These are phyloP conservation scores for Temnothorax rugatulus DNA, from an alignment of 2,888 invertebrate species.

Conservation along the genomic window DNA sequence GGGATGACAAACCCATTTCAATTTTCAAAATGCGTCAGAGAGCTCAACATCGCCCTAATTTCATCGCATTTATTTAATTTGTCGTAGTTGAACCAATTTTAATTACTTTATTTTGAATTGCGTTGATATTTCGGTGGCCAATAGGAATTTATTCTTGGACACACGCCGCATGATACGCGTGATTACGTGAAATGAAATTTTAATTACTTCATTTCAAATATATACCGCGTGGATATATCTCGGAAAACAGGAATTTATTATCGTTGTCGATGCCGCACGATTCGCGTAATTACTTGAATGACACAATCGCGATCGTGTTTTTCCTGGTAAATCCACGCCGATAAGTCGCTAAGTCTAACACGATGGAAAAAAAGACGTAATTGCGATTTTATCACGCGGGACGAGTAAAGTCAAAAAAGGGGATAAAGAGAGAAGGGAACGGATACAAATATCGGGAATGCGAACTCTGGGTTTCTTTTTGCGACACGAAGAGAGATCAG, in stretches of 20 bases:
- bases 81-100: constrained; percentile 32
- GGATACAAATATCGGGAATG: constrained; percentile 23
- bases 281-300: constrained; percentile 26
- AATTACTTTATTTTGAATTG: constrained; percentile 35
- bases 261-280: constrained; percentile 14
- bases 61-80: constrained; percentile 26
- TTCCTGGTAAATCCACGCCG: constrained; percentile 5
- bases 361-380: constrained; percentile 15
- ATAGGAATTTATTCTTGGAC: constrained; percentile 31
- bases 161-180: not conserved
- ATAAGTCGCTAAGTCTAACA: constrained; percentile 28
- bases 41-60: not conserved
- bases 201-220: constrained; percentile 42
- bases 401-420: not conserved
- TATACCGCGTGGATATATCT: constrained; percentile 20
- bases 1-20: not conserved
- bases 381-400: constrained; percentile 45
- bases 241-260: constrained; percentile 29
- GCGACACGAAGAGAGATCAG: constrained; percentile 32
- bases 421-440: not conserved
- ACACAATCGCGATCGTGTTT: constrained; percentile 30
- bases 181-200: constrained; percentile 36
- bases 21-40: not conserved
- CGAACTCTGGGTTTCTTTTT: not conserved
- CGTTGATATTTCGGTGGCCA: constrained; percentile 26